Percentiles rank a stretch among this genome's conserved stretches.
phyloP scores from a whole-genome alignment of 2,888 invertebrate species.

The Oligia fasciuncula region DNA sequence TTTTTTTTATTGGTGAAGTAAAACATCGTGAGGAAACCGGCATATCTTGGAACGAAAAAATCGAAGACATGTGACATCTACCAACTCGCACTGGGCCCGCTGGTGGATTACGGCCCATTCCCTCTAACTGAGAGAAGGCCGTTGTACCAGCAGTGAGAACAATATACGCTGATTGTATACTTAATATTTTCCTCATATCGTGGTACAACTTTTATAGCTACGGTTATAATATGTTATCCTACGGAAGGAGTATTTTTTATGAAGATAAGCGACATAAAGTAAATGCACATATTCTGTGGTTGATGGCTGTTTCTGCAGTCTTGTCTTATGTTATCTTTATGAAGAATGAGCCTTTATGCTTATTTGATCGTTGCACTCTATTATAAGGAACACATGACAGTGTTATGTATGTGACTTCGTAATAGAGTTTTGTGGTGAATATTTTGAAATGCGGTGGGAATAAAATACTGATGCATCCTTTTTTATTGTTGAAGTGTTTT shows the following conservation, averaged over 20 bases:
- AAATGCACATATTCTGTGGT: conserved; percentile 37
- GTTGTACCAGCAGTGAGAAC: too few species aligned
- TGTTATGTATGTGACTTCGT: conserved; percentile 8
- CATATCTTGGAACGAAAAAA: too few species aligned
- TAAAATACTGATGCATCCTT: too few species aligned
- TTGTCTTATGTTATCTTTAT: conserved; percentile 48
- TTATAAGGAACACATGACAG: neutral
- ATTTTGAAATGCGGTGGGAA: neutral
- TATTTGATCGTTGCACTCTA: conserved; percentile 17
- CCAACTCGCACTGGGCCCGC: too few species aligned
- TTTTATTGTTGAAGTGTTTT: neutral
- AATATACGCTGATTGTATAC: too few species aligned
- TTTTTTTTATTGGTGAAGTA: too few species aligned
- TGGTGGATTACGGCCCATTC: too few species aligned
- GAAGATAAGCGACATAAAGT: conserved; percentile 32
- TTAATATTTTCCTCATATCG: neutral
- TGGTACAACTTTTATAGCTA: neutral
- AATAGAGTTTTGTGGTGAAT: neutral
- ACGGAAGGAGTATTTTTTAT: conserved; percentile 34
- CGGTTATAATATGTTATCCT: conserved; percentile 7
- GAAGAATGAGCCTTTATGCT: conserved; percentile 29
- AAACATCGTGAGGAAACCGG: too few species aligned
- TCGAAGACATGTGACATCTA: too few species aligned
- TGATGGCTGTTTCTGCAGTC: conserved; percentile 35
- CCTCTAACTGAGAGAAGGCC: too few species aligned